phyloP scores from a whole-genome alignment of 2,797 vertebrate genomes.

The Crenuchus spilurus region DNA sequence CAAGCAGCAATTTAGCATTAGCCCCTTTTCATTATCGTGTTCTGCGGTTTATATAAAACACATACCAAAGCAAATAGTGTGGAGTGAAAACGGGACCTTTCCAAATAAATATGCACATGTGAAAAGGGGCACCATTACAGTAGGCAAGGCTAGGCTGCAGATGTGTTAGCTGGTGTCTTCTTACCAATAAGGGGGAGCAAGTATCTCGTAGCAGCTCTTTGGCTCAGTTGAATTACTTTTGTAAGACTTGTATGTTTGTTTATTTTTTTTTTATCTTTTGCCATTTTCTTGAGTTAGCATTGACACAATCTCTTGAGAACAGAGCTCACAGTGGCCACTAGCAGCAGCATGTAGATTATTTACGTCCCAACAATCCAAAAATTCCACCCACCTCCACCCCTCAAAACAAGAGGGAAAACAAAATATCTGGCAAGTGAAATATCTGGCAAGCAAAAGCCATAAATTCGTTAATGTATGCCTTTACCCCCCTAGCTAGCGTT shows the following conservation, averaged over 20 bases:
- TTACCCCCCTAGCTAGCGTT: conserved; percentile 79
- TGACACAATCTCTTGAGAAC: conserved; percentile 73
- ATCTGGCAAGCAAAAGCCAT: conserved; percentile 74
- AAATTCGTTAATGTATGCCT: conserved; percentile 82
- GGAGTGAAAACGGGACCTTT: conserved; percentile 29
- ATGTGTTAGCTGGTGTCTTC: not conserved
- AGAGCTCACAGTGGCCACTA: conserved; percentile 72
- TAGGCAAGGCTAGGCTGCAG: not conserved
- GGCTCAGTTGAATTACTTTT: conserved; percentile 60
- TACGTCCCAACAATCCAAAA: conserved; percentile 70
- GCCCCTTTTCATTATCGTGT: conserved; percentile 43
- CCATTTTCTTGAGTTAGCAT: conserved; percentile 60
- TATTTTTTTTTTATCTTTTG: conserved; percentile 47
- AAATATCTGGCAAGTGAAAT: conserved; percentile 38
- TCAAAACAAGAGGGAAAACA: conserved; percentile 54
- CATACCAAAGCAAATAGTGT: conserved; percentile 39
- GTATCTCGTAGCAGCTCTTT: too few species aligned
- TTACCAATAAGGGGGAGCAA: too few species aligned
- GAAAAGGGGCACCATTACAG: not conserved
- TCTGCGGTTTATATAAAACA: conserved; percentile 46
- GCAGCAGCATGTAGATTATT: conserved; percentile 74
- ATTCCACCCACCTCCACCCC: conserved; percentile 62
- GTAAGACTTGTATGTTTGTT: not conserved
- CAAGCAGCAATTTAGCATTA: conserved; percentile 34
- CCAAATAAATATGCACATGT: conserved; percentile 26